Base-by-base conservation (phyloP, 2,888 invertebrate species). In the Acanthococcus lagerstroemiae region DNA sequence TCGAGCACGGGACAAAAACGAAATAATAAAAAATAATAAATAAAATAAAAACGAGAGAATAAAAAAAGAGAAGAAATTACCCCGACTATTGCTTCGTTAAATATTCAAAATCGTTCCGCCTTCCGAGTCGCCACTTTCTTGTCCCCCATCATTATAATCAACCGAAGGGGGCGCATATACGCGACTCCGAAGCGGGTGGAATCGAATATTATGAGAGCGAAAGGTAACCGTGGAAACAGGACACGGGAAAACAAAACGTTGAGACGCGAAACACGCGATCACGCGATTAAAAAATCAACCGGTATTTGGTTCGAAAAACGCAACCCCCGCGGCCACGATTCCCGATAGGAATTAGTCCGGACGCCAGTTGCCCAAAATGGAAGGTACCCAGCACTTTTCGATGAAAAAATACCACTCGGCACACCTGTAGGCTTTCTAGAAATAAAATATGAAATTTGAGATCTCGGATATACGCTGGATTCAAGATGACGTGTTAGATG, bases 261-360 rank as follows among this genome's bases (percentile, higher is more conserved):
- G 15, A 22, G 21, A 52, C 52, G 15, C 52, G 22, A 52, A 25
- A 52, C 63, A 63, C 54, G 52, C 52, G 63, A 63, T 63, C 63
- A 63, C 63, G 63, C 63, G 63, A 63, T 52, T 21, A n/a, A 63
- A 24, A 27, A 63, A 63, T 63, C 63, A 63, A 63, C 63, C 63
- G 30, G 63, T 63, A 63, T 52, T 50, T 24, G 52, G 15, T 52
- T 37, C n/a, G n/a, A n/a, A n/a, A n/a, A n/a, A n/a, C n/a, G n/a
- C n/a, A n/a, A n/a, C n/a, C n/a, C n/a, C n/a, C n/a, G n/a, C n/a
- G n/a, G n/a, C n/a, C n/a, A n/a, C n/a, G n/a, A n/a, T n/a, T n/a
- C n/a, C n/a, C n/a, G n/a, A n/a, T n/a, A n/a, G n/a, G n/a, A n/a
- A n/a, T n/a, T n/a, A n/a, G n/a, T n/a, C n/a, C n/a, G n/a, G n/a